Evolutionary conservation across 2,888 invertebrate genomes (phyloP).

Genomic region (Lasioglossum malachurum): DNA sequence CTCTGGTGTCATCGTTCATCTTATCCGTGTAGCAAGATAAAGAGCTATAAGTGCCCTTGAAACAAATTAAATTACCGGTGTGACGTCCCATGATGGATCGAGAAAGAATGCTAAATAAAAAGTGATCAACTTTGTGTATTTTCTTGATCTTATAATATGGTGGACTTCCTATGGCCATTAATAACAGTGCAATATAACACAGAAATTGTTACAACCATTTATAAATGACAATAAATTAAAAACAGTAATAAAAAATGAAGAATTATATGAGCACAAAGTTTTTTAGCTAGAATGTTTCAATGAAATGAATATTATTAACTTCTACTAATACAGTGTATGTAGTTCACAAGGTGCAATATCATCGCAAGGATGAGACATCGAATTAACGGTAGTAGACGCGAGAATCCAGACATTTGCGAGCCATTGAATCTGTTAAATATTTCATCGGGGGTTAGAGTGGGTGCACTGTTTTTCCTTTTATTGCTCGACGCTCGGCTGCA

Average conservation of each 20-base stretch:
- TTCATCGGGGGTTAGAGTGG: constrained; percentile 33
- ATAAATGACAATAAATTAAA: too few species aligned
- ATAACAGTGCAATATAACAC: too few species aligned
- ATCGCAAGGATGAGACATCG: neutral
- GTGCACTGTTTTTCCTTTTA: constrained; percentile 6
- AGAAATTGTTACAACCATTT: too few species aligned
- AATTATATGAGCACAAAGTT: too few species aligned
- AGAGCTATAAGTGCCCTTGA: neutral
- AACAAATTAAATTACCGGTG: constrained; percentile 1
- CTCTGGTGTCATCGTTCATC: neutral
- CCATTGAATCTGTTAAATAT: constrained; percentile 56
- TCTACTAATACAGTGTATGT: neutral
- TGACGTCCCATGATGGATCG: neutral
- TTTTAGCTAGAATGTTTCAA: too few species aligned
- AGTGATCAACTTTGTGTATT: neutral
- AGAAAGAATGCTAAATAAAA: neutral
- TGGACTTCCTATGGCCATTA: too few species aligned
- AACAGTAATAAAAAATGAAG: too few species aligned
- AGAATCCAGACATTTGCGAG: constrained; percentile 18
- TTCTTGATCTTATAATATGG: too few species aligned
- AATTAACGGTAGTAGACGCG: neutral
- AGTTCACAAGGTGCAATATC: neutral
- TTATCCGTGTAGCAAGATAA: neutral
- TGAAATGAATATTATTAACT: too few species aligned
- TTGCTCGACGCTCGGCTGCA: constrained; percentile 23